These are phyloP conservation scores for Hylomyscus alleni DNA, from an alignment of 2,797 vertebrate genomes.

Conservation along the genomic window DNA sequence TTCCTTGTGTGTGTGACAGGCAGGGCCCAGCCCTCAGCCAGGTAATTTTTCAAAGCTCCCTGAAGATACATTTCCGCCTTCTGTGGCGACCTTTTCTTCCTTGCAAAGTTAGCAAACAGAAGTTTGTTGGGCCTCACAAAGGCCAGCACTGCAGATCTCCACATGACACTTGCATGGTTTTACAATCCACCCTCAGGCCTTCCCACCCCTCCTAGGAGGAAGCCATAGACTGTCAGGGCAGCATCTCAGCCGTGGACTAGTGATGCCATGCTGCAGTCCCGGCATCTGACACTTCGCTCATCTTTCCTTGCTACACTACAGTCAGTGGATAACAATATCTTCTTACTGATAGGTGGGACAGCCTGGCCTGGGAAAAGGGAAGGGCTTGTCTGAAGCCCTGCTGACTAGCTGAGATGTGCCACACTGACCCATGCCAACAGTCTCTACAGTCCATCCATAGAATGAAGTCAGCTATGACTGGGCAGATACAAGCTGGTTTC, in stretches of 20 bases:
- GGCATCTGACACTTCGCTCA: rapidly evolving
- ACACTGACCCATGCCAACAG: background rate
- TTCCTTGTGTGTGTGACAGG: conserved; percentile 97
- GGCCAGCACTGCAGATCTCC: background rate
- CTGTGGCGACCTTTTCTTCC: conserved; percentile 96
- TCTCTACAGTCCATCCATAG: background rate
- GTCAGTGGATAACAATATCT: background rate
- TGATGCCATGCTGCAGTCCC: background rate
- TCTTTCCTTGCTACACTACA: no score
- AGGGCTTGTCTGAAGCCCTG: background rate
- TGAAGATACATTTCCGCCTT: conserved; percentile 95
- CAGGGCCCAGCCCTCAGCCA: conserved; percentile 95
- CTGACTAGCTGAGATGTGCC: no score
- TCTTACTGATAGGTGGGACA: background rate
- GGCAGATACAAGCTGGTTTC: background rate
- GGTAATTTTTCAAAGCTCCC: conserved; percentile 95
- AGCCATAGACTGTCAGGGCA: no score
- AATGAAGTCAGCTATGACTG: no score
- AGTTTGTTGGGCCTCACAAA: background rate
- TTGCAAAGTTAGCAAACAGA: conserved; percentile 80
- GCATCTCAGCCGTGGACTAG: background rate
- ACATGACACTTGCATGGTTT: rapidly evolving
- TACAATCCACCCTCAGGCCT: background rate
- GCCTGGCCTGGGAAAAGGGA: background rate
- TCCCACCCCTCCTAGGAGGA: rapidly evolving